Percentiles rank a stretch among this genome's conserved stretches.
Conservation (phyloP, 2,797 vertebrate genomes). For the Coccyzus lansbergi region DNA sequence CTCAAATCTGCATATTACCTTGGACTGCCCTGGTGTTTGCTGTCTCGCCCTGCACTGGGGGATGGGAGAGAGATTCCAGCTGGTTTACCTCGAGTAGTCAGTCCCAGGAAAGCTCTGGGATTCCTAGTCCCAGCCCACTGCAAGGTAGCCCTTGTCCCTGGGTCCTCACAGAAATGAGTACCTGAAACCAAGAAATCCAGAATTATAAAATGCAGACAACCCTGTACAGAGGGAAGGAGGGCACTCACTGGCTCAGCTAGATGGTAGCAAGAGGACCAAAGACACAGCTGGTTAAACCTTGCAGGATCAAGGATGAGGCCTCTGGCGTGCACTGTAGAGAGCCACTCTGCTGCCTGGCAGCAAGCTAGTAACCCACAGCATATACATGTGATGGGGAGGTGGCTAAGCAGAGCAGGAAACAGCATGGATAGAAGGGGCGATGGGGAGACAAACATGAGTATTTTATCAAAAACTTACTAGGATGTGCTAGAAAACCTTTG, state of each 20-base stretch:
- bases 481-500: background rate
- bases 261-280: background rate
- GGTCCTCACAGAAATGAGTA: background rate
- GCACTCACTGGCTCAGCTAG: background rate
- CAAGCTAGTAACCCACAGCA: background rate
- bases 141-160: background rate
- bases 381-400: fast-evolving
- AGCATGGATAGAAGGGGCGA: fast-evolving
- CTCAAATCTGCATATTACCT: background rate
- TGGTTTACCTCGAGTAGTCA: background rate
- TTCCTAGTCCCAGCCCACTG: background rate
- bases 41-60: background rate
- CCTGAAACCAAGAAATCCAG: background rate
- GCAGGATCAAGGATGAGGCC: background rate
- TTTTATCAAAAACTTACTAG: background rate
- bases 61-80: background rate
- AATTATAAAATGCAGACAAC: background rate
- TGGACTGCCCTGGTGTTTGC: background rate
- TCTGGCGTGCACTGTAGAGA: background rate
- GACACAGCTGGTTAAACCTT: background rate
- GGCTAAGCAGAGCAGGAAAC: fast-evolving
- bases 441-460: fast-evolving
- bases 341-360: background rate
- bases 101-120: background rate
- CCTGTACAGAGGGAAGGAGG: background rate